A percentile compares a stretch with the other conserved stretches of the same genome.
phyloP scores from a whole-genome alignment of 1,140 invertebrate genomes.

The Leptinotarsa texana region DNA sequence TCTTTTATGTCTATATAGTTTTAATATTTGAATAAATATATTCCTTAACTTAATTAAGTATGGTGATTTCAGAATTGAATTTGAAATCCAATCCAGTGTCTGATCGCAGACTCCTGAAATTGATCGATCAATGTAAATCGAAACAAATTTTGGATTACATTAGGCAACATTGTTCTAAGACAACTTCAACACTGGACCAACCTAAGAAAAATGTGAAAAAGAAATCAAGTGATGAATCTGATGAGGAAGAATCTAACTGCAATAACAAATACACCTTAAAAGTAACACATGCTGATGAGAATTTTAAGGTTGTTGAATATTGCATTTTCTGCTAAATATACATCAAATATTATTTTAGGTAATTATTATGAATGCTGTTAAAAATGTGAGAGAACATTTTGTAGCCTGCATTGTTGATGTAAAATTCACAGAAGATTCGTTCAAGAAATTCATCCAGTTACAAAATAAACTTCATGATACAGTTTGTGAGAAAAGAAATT shows the following conservation, averaged over 20 bases:
- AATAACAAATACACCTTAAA: conserved; percentile 47
- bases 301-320: conserved; percentile 29
- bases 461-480: conserved; percentile 82
- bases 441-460: conserved; percentile 79
- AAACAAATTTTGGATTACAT: conserved; percentile 75
- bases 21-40: too few relatives aligned
- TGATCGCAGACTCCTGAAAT: conserved; percentile 72
- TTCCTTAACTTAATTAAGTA: background rate
- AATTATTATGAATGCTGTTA: conserved; percentile 46
- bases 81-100: conserved; percentile 73
- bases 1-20: too few relatives aligned
- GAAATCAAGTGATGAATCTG: conserved; percentile 45
- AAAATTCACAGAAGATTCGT: conserved; percentile 65
- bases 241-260: conserved; percentile 47
- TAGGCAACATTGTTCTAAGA: conserved; percentile 63
- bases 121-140: conserved; percentile 70
- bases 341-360: conserved; percentile 27
- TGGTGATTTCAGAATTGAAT: conserved; percentile 38
- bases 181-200: conserved; percentile 43
- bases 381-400: conserved; percentile 69
- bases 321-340: background rate
- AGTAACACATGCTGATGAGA: conserved; percentile 44
- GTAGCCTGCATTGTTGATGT: conserved; percentile 74
- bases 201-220: conserved; percentile 60
- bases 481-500: conserved; percentile 75